Conservation (phyloP, 2,113 vertebrate genomes). For the Motacilla alba region DNA sequence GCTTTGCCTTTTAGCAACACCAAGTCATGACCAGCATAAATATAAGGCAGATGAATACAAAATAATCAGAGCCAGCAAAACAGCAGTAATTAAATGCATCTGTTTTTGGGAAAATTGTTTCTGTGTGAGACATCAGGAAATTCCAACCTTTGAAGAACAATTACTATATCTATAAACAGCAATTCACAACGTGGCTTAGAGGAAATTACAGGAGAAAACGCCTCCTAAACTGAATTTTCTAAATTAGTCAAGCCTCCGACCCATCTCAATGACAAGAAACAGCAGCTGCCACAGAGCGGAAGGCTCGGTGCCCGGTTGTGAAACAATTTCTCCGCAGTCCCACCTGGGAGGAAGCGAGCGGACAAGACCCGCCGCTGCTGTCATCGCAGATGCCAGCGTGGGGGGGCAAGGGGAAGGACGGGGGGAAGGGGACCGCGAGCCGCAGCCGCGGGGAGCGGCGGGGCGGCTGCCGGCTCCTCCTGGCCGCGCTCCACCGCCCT, state of each 20-base stretch:
- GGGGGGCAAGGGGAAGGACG: neutral
- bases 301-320: fast-evolving
- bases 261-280: fast-evolving
- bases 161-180: fast-evolving
- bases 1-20: neutral
- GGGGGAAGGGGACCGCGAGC: fast-evolving
- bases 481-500: neutral
- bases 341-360: neutral
- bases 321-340: slow-evolving; percentile 9
- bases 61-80: neutral
- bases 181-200: neutral
- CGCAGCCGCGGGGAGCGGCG: fast-evolving
- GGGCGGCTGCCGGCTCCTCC: neutral
- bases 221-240: neutral
- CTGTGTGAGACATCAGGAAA: neutral
- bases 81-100: neutral
- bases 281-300: neutral
- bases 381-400: fast-evolving
- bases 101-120: neutral
- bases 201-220: neutral
- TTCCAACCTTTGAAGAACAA: neutral
- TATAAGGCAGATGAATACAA: neutral
- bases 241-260: neutral
- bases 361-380: neutral
- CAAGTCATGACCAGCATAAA: neutral